These are phyloP conservation scores for Ariolimax columbianus DNA, from an alignment of 2,888 invertebrate species.

Conservation along the genomic window DNA sequence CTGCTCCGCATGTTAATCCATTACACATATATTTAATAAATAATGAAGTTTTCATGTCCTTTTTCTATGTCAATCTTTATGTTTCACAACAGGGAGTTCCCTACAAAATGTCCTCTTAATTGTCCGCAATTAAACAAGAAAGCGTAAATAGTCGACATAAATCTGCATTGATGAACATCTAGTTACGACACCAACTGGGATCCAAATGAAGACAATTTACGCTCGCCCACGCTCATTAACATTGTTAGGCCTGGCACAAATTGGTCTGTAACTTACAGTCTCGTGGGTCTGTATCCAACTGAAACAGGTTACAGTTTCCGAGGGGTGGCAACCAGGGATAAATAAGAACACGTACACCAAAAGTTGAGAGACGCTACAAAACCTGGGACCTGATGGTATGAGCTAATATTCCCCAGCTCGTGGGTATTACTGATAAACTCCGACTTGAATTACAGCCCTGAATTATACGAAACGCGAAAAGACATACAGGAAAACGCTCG, in stretches of 20 bases:
- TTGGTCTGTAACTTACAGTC: constrained; percentile 24
- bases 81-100: too few relatives aligned
- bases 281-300: constrained; percentile 9
- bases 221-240: neutral
- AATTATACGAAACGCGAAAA: too few relatives aligned
- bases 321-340: neutral
- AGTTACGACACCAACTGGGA: neutral
- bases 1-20: too few relatives aligned
- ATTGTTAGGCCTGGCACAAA: constrained; percentile 21
- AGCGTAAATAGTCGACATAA: too few relatives aligned
- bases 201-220: neutral
- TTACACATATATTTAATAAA: too few relatives aligned
- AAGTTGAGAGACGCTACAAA: neutral
- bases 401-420: constrained; percentile 31
- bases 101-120: too few relatives aligned
- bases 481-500: too few relatives aligned
- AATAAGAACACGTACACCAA: neutral
- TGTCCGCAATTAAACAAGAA: too few relatives aligned
- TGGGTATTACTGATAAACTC: constrained; percentile 26
- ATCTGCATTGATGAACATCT: constrained; percentile 1
- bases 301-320: neutral
- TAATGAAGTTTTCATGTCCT: too few relatives aligned
- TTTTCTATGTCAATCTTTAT: too few relatives aligned
- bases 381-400: neutral
- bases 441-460: constrained; percentile 27